A percentile compares a stretch with the other conserved stretches of the same genome.
Evolutionary conservation across 2,113 vertebrate species (phyloP).

Genomic region (Colistium nudipinnis): DNA sequence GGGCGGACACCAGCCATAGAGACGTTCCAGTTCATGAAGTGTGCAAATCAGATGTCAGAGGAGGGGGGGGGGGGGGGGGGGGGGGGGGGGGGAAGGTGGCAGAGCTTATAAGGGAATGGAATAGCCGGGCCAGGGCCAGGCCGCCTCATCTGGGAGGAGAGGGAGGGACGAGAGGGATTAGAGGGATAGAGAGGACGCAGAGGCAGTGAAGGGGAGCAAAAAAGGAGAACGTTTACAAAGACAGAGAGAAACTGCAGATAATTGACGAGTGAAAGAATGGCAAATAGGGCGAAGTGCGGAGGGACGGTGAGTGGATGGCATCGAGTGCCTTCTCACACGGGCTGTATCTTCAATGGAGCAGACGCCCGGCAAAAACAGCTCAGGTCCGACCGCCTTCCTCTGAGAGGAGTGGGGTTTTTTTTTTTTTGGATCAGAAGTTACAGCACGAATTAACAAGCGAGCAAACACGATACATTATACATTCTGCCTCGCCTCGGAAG

Average conservation of each 20-base stretch:
- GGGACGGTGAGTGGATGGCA: conserved; percentile 24
- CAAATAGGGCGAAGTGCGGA: conserved; percentile 20
- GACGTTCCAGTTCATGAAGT: conserved; percentile 75
- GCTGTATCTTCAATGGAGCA: conserved; percentile 45
- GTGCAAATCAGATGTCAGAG: conserved; percentile 71
- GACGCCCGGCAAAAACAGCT: conserved; percentile 25
- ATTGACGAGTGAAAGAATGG: conserved; percentile 37
- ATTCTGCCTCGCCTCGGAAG: conserved; percentile 33
- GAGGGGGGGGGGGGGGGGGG: conserved; percentile 24
- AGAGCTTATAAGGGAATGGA: conserved; percentile 62
- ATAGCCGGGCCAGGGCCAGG: conserved; percentile 69
- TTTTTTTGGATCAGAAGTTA: conserved; percentile 36
- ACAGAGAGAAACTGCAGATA: conserved; percentile 42
- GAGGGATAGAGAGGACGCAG: conserved; percentile 41
- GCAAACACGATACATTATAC: conserved; percentile 55
- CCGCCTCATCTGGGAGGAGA: conserved; percentile 64
- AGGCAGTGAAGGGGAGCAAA: conserved; percentile 46
- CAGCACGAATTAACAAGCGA: conserved; percentile 48
- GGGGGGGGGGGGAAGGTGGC: conserved; percentile 28
- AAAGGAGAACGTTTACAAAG: conserved; percentile 35
- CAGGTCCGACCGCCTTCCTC: conserved; percentile 29
- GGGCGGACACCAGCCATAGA: conserved; percentile 69
- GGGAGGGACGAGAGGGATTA: conserved; percentile 54
- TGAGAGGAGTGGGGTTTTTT: conserved; percentile 27
- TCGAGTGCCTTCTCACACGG: not conserved